Percentiles rank a stretch among this genome's conserved stretches.
Evolutionary conservation across 2,113 vertebrate species (phyloP).

Genomic region (Larimichthys polyactis): DNA sequence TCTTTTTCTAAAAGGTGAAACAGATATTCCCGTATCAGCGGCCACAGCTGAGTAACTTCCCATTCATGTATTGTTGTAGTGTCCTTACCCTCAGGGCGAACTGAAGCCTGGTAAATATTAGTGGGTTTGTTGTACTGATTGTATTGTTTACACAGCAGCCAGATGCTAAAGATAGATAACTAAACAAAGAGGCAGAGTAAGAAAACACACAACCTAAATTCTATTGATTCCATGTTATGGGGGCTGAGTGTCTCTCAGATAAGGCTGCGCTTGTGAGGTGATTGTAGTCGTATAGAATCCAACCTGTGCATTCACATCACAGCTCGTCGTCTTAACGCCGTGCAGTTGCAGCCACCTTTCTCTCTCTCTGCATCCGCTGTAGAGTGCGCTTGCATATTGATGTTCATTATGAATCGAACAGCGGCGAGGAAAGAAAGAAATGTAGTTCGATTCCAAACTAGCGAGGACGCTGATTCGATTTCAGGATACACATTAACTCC

Average conservation of each 20-base stretch:
- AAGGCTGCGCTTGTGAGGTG: constrained; percentile 20
- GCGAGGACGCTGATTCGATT: constrained; percentile 44
- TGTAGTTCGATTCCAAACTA: constrained; percentile 34
- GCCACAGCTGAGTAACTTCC: constrained; percentile 74
- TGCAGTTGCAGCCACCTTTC: not conserved
- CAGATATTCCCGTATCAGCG: constrained; percentile 60
- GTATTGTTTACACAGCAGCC: constrained; percentile 70
- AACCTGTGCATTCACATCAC: constrained; percentile 6
- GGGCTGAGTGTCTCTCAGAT: constrained; percentile 54
- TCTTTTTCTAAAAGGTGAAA: constrained; percentile 51
- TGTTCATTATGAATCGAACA: constrained; percentile 43
- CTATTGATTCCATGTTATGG: constrained; percentile 64
- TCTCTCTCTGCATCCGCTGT: not conserved
- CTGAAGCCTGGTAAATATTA: constrained; percentile 73
- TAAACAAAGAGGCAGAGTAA: constrained; percentile 58
- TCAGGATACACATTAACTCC: constrained; percentile 45
- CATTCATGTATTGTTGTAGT: constrained; percentile 73
- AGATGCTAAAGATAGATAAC: constrained; percentile 72
- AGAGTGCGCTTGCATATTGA: not conserved
- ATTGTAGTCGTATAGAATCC: constrained; percentile 36
- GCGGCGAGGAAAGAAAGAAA: constrained; percentile 28
- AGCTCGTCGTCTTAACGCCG: not conserved
- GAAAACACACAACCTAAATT: constrained; percentile 58
- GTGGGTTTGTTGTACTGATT: constrained; percentile 65
- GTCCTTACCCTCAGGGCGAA: constrained; percentile 50